These are phyloP conservation scores for Zosterops hypoxanthus DNA, from an alignment of 2,113 vertebrate species.

Conservation along the genomic window DNA sequence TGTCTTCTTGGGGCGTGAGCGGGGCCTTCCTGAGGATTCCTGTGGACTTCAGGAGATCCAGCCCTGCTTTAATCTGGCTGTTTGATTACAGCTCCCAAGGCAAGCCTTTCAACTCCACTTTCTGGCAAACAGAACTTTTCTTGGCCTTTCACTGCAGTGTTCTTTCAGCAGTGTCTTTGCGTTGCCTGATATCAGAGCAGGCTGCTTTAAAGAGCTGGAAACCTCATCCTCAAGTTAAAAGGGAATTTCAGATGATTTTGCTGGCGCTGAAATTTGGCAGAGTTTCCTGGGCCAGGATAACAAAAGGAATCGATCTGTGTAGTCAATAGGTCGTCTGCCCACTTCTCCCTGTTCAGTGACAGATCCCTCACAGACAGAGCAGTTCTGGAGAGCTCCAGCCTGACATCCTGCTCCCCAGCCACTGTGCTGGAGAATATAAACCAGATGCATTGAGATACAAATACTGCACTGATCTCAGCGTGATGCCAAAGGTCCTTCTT, in stretches of 20 bases:
- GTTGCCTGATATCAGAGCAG: conserved; percentile 6
- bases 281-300: conserved; percentile 23
- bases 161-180: conserved; percentile 44
- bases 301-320: conserved; percentile 39
- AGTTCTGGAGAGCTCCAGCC: not conserved
- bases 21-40: conserved; percentile 15
- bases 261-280: conserved; percentile 21
- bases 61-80: not conserved
- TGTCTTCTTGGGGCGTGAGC: not conserved
- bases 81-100: conserved; percentile 30
- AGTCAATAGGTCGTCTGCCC: conserved; percentile 30
- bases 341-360: not conserved
- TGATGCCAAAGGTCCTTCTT: not conserved
- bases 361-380: not conserved
- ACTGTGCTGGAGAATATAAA: not conserved
- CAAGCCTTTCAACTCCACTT: conserved; percentile 54
- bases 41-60: conserved; percentile 42
- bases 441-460: not conserved
- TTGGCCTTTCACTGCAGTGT: conserved; percentile 7
- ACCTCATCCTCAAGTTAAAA: conserved; percentile 30
- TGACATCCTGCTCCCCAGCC: not conserved
- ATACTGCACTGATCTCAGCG: not conserved
- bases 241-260: conserved; percentile 22
- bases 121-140: conserved; percentile 44
- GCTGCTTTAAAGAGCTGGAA: conserved; percentile 31